phyloP scores from a whole-genome alignment of 2,888 invertebrate species.

The Drosophila longiperda region DNA sequence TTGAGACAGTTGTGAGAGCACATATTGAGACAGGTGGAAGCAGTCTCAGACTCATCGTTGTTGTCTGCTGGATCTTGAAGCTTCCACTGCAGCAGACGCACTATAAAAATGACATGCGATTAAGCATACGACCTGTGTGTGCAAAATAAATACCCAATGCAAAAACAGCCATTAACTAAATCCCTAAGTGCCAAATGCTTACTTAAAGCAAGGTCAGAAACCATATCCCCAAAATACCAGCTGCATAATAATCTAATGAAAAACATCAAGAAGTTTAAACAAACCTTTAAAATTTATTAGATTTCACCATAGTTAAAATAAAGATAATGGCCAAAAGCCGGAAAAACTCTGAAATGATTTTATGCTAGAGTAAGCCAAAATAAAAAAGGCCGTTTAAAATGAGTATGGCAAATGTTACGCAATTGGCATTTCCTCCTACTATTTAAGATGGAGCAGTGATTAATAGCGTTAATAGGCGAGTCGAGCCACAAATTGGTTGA shows the following conservation, averaged over 20 bases:
- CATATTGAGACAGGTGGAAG: constrained; percentile 78
- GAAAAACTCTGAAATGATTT: constrained; percentile 9
- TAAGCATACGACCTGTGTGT: constrained; percentile 11
- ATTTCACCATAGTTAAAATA: constrained; percentile 49
- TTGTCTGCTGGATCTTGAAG: constrained; percentile 26
- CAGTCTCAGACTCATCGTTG: constrained; percentile 59
- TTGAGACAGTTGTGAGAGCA: constrained; percentile 76
- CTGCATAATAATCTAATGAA: constrained; percentile 68
- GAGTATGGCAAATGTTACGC: constrained; percentile 38
- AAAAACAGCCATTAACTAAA: background rate
- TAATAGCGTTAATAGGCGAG: background rate
- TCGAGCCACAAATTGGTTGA: background rate
- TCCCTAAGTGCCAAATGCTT: background rate
- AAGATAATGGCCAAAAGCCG: constrained; percentile 14
- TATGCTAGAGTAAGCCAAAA: constrained; percentile 53
- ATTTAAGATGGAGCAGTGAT: background rate
- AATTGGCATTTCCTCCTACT: constrained; percentile 5
- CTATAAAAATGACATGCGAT: constrained; percentile 65
- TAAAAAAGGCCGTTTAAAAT: constrained; percentile 54
- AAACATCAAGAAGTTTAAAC: constrained; percentile 32
- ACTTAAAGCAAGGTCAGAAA: background rate
- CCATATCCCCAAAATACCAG: constrained; percentile 66
- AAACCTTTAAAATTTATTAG: too few species aligned
- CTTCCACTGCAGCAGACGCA: constrained; percentile 54
- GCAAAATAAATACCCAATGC: background rate